These are phyloP conservation scores for Trichacis sp. DNA, from an alignment of 2,888 invertebrate genomes.

Conservation along the genomic window DNA sequence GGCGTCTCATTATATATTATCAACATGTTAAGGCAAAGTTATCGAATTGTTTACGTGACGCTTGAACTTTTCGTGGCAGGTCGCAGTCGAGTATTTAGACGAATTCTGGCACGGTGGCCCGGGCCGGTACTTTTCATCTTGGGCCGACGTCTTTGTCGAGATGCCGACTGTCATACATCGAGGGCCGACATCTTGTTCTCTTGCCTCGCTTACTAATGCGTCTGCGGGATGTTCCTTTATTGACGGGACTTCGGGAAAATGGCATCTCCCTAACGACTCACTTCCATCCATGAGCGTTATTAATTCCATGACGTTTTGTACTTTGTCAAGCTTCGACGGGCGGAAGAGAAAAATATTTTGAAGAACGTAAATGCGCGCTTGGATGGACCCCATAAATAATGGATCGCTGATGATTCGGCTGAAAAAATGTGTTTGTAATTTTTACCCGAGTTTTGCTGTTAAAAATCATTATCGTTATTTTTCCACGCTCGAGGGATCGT, in stretches of 20 bases:
- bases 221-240: conserved; percentile 39
- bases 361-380: conserved; percentile 38
- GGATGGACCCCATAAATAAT: conserved; percentile 22
- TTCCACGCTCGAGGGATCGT: too few relatives aligned
- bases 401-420: conserved; percentile 3
- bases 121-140: conserved; percentile 58
- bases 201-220: conserved; percentile 28
- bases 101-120: conserved; percentile 56
- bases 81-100: conserved; percentile 30
- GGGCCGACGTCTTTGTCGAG: conserved; percentile 34
- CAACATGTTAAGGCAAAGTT: conserved; percentile 33
- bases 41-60: conserved; percentile 52
- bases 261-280: conserved; percentile 36
- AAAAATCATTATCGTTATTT: too few relatives aligned
- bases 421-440: neutral
- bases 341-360: conserved; percentile 38
- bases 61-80: conserved; percentile 27
- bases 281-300: conserved; percentile 34
- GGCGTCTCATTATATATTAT: too few relatives aligned
- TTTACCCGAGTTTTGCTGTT: neutral
- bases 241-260: conserved; percentile 35
- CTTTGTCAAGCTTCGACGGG: conserved; percentile 9
- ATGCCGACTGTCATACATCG: conserved; percentile 29
- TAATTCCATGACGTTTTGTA: conserved; percentile 28
- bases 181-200: conserved; percentile 38